Evolutionary conservation across 2,888 invertebrate genomes (phyloP), one percentile per base, ranked within the genome.

Genomic region (Diarsia mendica): DNA sequence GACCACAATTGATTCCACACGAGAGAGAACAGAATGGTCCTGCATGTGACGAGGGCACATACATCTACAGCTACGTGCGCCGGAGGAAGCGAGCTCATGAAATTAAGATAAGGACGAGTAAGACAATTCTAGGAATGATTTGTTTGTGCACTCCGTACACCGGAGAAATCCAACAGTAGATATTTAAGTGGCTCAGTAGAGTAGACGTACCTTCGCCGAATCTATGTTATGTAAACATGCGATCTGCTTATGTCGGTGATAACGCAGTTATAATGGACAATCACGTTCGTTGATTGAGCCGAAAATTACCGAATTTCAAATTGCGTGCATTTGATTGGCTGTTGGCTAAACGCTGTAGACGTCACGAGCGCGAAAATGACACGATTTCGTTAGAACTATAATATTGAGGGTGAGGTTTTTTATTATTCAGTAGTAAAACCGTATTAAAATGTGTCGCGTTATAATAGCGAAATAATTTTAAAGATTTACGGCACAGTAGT

Each of bases 1-100:
- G 94, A 92, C 93, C 94, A 93, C 94, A 94, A 93, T 95, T 95
- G 95, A 95, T 94, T 94, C 94, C 88, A 90, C 89, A 87, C 93
- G 89, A 90, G 90, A 91, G 87, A 89, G 87, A 88, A 84, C 87
- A 86, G 85, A 89, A 84, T 87, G 82, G 72, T 88, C 83, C 84
- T 83, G 83, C 85, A 86, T 85, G 87, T 83, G 87, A 88, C 84
- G 81, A 83, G 80, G 79, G 72, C 82, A 72, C 80, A 78, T 74
- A 84, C 83, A 75, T 70, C 69, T 61, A 76, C 73, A 49, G 28
- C 44, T 80, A 82, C 86, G 79, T 76, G 82, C 61, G 68, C 72
- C 82, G 61, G 72, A 84, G 77, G 82, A 84, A 79, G 80, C 77
- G 73, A 83, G 65, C 88, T 87, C 87, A 86, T 87, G 88, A 87